phyloP scores from a whole-genome alignment of 2,888 invertebrate genomes.

The Antheraea yamamai region DNA sequence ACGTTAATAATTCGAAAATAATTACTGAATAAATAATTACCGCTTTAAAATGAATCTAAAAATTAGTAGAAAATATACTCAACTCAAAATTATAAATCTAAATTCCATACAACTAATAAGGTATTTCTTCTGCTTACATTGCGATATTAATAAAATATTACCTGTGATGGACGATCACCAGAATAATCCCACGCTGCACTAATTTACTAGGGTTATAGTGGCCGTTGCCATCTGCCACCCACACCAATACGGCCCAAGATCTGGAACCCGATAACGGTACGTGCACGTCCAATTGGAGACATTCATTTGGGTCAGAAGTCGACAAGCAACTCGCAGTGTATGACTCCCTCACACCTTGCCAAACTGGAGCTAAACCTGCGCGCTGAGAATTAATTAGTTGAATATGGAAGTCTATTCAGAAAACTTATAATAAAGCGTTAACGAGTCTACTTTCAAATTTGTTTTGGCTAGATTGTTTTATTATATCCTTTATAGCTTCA shows the following conservation, averaged over 20 bases:
- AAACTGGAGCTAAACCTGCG: constrained; percentile 63
- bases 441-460: too few relatives aligned
- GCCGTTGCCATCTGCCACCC: constrained; percentile 60
- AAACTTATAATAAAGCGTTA: not conserved
- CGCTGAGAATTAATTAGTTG: constrained; percentile 42
- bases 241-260: constrained; percentile 63
- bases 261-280: constrained; percentile 67
- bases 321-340: constrained; percentile 47
- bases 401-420: not conserved
- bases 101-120: not conserved
- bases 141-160: constrained; percentile 28
- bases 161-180: constrained; percentile 67
- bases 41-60: too few relatives aligned
- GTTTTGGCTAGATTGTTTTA: too few relatives aligned
- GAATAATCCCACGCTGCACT: constrained; percentile 58
- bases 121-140: not conserved
- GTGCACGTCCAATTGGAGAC: constrained; percentile 85
- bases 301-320: constrained; percentile 77
- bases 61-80: not conserved
- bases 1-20: too few relatives aligned
- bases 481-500: too few relatives aligned
- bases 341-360: constrained; percentile 57
- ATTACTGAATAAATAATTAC: too few relatives aligned
- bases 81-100: not conserved
- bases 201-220: constrained; percentile 55